These are phyloP conservation scores for Neoseiulus cucumeris DNA, from an alignment of 1,140 invertebrate species.

Conservation along the genomic window DNA sequence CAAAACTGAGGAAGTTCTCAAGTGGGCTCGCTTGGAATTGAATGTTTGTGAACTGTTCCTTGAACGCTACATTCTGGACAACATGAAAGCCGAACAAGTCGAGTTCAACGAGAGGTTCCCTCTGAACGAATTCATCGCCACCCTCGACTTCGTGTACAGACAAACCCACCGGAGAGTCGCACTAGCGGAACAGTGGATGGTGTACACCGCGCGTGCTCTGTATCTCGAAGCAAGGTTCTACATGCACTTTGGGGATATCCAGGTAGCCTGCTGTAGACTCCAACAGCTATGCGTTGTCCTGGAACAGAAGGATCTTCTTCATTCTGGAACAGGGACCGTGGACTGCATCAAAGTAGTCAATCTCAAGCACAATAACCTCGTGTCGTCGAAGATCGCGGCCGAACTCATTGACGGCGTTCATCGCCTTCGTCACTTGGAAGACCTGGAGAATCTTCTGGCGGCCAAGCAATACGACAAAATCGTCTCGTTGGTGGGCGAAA, in stretches of 20 bases:
- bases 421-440: neutral
- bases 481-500: neutral
- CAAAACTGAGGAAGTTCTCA: neutral
- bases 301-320: neutral
- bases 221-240: neutral
- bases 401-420: neutral
- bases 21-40: neutral
- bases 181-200: neutral
- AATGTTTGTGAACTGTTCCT: conserved; percentile 3
- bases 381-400: neutral
- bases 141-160: neutral
- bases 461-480: conserved; percentile 29
- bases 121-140: neutral
- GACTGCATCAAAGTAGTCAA: neutral
- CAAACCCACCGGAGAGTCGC: conserved; percentile 1
- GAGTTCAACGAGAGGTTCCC: neutral
- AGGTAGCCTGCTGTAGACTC: conserved; percentile 15
- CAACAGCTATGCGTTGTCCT: conserved; percentile 14
- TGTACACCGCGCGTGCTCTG: neutral
- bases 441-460: conserved; percentile 25
- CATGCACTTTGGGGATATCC: conserved; percentile 15
- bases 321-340: neutral
- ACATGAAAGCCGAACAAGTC: neutral
- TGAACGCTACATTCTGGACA: conserved; percentile 1
- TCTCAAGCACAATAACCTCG: conserved; percentile 2